Percentiles rank a stretch among this genome's conserved stretches.
These are phyloP conservation scores for Pangasianodon gigas DNA, from an alignment of 2,113 vertebrate species.

Conservation along the genomic window DNA sequence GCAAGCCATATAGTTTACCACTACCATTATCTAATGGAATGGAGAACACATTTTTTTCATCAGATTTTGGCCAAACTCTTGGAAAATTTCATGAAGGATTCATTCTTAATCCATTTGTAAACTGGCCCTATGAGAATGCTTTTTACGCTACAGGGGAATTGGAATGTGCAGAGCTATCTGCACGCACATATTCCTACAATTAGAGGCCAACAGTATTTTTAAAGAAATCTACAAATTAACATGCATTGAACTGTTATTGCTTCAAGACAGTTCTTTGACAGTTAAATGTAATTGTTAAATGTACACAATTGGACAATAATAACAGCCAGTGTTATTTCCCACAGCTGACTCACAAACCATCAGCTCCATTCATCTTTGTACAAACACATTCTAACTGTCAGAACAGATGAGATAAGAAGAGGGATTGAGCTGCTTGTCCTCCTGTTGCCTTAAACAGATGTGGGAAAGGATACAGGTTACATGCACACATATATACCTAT, in stretches of 20 bases:
- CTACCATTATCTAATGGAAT: conserved; percentile 16
- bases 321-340: not conserved
- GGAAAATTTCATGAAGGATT: conserved; percentile 31
- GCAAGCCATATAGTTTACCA: conserved; percentile 16
- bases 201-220: not conserved
- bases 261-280: not conserved
- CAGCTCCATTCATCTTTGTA: not conserved
- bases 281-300: not conserved
- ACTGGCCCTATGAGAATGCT: not conserved
- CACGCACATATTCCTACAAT: conserved; percentile 1
- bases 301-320: not conserved
- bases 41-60: conserved; percentile 19
- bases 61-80: conserved; percentile 17
- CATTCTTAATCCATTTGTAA: conserved; percentile 4
- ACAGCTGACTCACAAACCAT: not conserved
- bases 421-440: conserved; percentile 39
- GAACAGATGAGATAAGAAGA: conserved; percentile 22
- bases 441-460: conserved; percentile 45
- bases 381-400: conserved; percentile 28
- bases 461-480: conserved; percentile 37
- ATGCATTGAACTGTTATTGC: not conserved
- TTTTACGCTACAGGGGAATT: not conserved
- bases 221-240: not conserved
- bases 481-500: not conserved
- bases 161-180: conserved; percentile 10